A percentile compares a stretch with the other conserved stretches of the same genome.
Evolutionary conservation across 2,888 invertebrate genomes (phyloP).

Genomic region (Volucella zonaria): DNA sequence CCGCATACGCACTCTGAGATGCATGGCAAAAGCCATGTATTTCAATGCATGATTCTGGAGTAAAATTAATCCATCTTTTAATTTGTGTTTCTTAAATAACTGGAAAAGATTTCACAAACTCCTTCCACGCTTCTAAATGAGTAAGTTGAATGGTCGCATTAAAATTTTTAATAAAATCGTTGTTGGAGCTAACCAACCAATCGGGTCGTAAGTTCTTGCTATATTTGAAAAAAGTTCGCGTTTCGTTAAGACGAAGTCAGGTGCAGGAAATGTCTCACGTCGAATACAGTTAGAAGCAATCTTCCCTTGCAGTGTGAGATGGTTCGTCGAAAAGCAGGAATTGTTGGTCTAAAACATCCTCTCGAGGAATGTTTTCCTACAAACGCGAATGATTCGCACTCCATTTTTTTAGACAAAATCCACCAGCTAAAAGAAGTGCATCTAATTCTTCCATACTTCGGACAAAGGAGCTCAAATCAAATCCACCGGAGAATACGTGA

Average conservation of each 20-base stretch:
- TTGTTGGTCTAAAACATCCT: slow-evolving; percentile 12
- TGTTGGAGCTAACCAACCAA: slow-evolving; percentile 58
- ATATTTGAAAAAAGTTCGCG: slow-evolving; percentile 62
- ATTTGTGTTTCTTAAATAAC: background rate
- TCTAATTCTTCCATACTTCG: background rate
- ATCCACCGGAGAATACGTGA: background rate
- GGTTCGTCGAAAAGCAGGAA: background rate
- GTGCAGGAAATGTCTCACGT: background rate
- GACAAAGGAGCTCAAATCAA: background rate
- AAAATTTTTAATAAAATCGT: slow-evolving; percentile 53
- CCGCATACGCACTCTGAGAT: slow-evolving; percentile 56
- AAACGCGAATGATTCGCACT: slow-evolving; percentile 26
- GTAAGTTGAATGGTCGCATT: slow-evolving; percentile 31
- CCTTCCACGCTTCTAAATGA: background rate
- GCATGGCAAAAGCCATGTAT: slow-evolving; percentile 67
- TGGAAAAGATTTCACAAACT: slow-evolving; percentile 13
- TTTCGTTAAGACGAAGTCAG: slow-evolving; percentile 39
- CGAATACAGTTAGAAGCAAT: slow-evolving; percentile 49
- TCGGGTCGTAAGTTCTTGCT: slow-evolving; percentile 61
- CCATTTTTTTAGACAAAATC: slow-evolving; percentile 33
- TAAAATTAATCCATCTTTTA: background rate
- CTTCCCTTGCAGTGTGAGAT: slow-evolving; percentile 29
- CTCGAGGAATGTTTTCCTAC: slow-evolving; percentile 13
- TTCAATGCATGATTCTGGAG: slow-evolving; percentile 23
- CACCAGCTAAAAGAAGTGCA: slow-evolving; percentile 15